Percentiles rank a stretch among this genome's conserved stretches.
phyloP scores from a whole-genome alignment of 2,888 invertebrate genomes.

The Rugalucina vietnamica region DNA sequence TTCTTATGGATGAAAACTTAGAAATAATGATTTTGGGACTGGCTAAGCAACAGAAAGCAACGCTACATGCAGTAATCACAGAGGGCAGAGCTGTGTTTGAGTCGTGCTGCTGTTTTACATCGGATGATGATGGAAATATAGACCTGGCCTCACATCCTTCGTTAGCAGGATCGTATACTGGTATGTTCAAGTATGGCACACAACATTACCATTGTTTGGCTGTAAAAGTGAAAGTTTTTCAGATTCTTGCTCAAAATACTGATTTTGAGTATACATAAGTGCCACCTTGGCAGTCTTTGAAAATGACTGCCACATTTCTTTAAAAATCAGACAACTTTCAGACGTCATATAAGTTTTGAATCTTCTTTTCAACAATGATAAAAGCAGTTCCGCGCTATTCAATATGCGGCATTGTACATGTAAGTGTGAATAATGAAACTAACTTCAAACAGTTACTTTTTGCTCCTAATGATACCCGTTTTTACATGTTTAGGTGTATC shows the following conservation, averaged over 20 bases:
- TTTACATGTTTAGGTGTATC: conserved; percentile 67
- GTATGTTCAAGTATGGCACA: conserved; percentile 15
- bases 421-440: neutral
- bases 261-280: neutral
- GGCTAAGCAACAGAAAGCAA: conserved; percentile 38
- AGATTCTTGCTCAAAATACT: neutral
- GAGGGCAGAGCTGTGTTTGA: conserved; percentile 53
- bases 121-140: conserved; percentile 50
- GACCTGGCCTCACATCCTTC: conserved; percentile 51
- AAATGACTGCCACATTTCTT: neutral
- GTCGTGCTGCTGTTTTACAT: conserved; percentile 53
- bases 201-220: too few relatives aligned
- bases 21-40: conserved; percentile 53
- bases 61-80: conserved; percentile 49
- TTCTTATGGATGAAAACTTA: conserved; percentile 59
- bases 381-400: neutral
- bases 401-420: neutral
- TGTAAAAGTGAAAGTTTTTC: neutral
- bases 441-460: neutral
- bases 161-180: conserved; percentile 60
- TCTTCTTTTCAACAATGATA: neutral
- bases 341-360: neutral
- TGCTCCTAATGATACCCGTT: too few relatives aligned
- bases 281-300: neutral
- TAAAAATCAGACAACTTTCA: neutral